Conservation (phyloP, 2,113 vertebrate genomes). For the Heptranchias perlo region DNA sequence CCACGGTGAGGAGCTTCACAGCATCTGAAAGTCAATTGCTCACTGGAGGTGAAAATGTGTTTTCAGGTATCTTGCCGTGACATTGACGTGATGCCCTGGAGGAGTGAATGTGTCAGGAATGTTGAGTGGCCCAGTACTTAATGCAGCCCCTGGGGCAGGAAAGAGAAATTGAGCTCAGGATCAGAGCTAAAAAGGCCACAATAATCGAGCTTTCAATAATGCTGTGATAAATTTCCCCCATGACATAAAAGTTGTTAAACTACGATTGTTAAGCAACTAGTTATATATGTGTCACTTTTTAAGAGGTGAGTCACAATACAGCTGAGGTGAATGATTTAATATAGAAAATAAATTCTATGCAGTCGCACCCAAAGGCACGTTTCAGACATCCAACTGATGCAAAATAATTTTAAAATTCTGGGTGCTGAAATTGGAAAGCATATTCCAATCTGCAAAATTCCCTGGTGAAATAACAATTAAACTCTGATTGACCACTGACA, state of each 20-base stretch:
- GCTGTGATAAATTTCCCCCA: not conserved
- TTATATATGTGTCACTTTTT: slow-evolving; percentile 6
- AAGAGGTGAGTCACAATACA: not conserved
- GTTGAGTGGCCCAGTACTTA: not conserved
- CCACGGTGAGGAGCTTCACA: slow-evolving; percentile 47
- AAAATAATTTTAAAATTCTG: not conserved
- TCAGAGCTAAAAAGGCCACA: not conserved
- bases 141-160: not conserved
- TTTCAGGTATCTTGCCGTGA: slow-evolving; percentile 61
- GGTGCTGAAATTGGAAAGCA: not conserved
- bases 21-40: slow-evolving; percentile 55
- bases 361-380: not conserved
- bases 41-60: slow-evolving; percentile 59
- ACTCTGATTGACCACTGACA: not conserved
- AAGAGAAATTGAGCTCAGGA: not conserved
- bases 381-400: not conserved
- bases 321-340: not conserved
- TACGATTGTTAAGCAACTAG: not conserved
- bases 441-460: not conserved
- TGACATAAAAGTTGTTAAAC: not conserved
- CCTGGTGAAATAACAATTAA: not conserved
- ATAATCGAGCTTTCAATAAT: not conserved
- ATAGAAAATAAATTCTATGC: not conserved
- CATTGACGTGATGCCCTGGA: slow-evolving; percentile 47
- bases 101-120: slow-evolving; percentile 43